A percentile compares a stretch with the other conserved stretches of the same genome.
phyloP scores from a whole-genome alignment of 2,113 vertebrate species.

The Cryptotis parvus region DNA sequence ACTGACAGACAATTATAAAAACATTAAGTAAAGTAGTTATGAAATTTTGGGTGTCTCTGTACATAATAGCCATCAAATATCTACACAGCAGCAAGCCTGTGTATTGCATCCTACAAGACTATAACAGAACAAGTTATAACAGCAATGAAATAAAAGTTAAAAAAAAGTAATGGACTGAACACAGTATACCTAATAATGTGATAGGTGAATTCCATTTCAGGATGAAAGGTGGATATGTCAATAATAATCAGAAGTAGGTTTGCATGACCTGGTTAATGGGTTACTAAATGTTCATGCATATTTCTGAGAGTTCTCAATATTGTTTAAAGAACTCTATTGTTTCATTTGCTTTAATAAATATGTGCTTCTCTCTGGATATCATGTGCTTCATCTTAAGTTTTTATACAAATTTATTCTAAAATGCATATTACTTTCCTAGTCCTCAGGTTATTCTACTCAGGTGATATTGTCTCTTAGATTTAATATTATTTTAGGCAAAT shows the following conservation, averaged over 20 bases:
- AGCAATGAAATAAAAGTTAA: not conserved
- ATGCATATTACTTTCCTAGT: not conserved
- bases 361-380: not conserved
- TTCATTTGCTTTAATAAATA: not conserved
- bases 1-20: not conserved
- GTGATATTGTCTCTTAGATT: not conserved
- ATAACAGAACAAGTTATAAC: not conserved
- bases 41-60: not conserved
- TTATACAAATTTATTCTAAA: slow-evolving; percentile 31
- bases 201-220: not conserved
- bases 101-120: not conserved
- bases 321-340: not conserved
- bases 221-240: not conserved
- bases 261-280: no score
- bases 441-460: not conserved
- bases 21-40: not conserved
- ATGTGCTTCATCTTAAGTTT: not conserved
- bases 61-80: not conserved
- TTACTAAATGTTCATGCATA: not conserved
- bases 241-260: not conserved
- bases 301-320: not conserved
- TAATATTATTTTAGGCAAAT: not conserved
- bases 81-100: not conserved
- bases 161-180: not conserved
- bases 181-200: not conserved